A percentile compares a stretch with the other conserved stretches of the same genome.
phyloP scores from a whole-genome alignment of 2,797 vertebrate genomes.

The Enteromius anoplus region DNA sequence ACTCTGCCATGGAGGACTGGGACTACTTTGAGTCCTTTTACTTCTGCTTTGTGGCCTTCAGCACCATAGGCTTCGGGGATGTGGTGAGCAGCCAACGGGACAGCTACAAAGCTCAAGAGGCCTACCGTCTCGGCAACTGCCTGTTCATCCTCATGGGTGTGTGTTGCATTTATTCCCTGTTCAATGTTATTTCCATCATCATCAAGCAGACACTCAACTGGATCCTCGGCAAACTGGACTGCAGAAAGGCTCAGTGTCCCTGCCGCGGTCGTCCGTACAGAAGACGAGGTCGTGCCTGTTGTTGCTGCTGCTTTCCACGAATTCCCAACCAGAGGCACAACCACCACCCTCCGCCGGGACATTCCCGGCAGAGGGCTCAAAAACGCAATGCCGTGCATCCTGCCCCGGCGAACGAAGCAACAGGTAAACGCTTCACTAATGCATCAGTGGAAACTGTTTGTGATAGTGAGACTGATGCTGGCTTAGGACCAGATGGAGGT shows the following conservation, averaged over 20 bases:
- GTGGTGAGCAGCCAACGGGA: slow-evolving; percentile 81
- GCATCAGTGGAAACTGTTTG: slow-evolving; percentile 80
- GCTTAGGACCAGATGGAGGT: slow-evolving; percentile 65
- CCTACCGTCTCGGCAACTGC: slow-evolving; percentile 79
- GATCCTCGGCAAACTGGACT: slow-evolving; percentile 78
- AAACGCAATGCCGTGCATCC: slow-evolving; percentile 79
- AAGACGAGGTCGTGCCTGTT: slow-evolving; percentile 49
- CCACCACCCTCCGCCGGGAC: slow-evolving; percentile 59
- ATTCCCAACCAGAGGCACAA: slow-evolving; percentile 61
- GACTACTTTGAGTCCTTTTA: slow-evolving; percentile 82
- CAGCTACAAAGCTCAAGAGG: slow-evolving; percentile 75
- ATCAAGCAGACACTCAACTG: slow-evolving; percentile 85
- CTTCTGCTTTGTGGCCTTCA: slow-evolving; percentile 85
- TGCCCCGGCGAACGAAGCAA: slow-evolving; percentile 57
- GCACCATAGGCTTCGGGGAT: slow-evolving; percentile 84
- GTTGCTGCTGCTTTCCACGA: slow-evolving; percentile 71
- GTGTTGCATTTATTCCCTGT: slow-evolving; percentile 84
- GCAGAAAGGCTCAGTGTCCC: slow-evolving; percentile 58
- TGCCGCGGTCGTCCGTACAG: slow-evolving; percentile 66
- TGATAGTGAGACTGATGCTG: slow-evolving; percentile 78
- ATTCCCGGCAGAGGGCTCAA: slow-evolving; percentile 65
- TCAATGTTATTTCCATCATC: slow-evolving; percentile 83
- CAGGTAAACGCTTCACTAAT: slow-evolving; percentile 67
- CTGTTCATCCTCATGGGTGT: slow-evolving; percentile 83
- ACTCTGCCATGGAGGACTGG: slow-evolving; percentile 82